Base-by-base conservation (phyloP, 2,797 vertebrate species). In the Anguilla megastoma region DNA sequence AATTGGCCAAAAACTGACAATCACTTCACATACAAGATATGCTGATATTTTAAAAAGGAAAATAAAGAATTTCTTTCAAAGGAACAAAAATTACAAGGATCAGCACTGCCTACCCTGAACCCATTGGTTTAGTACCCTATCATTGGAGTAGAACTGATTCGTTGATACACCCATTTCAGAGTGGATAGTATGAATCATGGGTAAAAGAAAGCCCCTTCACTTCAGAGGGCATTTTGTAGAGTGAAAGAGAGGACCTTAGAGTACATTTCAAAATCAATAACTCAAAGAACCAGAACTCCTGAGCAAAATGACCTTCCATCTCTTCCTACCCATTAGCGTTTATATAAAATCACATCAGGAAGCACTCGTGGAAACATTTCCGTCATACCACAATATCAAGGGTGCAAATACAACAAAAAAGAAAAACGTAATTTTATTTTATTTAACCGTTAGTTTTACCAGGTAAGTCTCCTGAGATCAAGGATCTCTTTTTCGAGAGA, bases 381-480 rank as follows among this genome's bases (percentile, higher is more conserved):
- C 79, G 50, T 50, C 79, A 45, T 50, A 10, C 79, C 79, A 76
- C 74, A 82, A 45, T 82, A 50, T 50, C 45, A 82, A 82, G 79
- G 79, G 45, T 27, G 7, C n/a, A 10, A 82, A 82, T 50, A 50
- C 33, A 74, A 12, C 12, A 45, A 45, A 41, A 79, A 16, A 74
- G 0, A 79, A 41, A 79, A 36, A 36, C 21, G 0, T 24, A 10
- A 52, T 12, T 45, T 45, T 45, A 45, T 45, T 45, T 45, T 45
- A 45, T 45, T 45, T 45, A 45, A 45, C 41, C 41, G 41, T 45
- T 52, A 52, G 50, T 63, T 63, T 63, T 63, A 63, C 18, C 58
- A 63, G 58, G 58, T 24, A 63, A 63, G 58, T 3, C 58, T 21
- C 16, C 16, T 24, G 14, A 63, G 21, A 63, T 63, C 21, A 21